These are phyloP conservation scores for Trematomus bernacchii DNA, from an alignment of 2,797 vertebrate genomes.

Conservation along the genomic window DNA sequence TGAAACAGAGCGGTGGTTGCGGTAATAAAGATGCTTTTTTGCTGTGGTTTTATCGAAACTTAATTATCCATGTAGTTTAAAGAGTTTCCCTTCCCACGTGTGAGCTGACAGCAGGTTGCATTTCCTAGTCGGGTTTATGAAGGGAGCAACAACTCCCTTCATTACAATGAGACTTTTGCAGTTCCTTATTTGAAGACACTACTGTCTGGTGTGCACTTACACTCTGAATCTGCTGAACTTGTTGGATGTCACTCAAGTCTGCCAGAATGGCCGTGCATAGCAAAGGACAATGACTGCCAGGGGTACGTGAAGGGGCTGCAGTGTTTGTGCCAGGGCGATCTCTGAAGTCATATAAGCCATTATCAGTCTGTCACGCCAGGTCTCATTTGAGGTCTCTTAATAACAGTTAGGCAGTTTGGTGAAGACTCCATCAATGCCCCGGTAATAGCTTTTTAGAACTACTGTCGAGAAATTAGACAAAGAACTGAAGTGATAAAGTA, in stretches of 20 bases:
- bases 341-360: constrained; percentile 86
- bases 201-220: constrained; percentile 81
- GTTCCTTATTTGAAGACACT: constrained; percentile 77
- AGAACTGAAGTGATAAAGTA: constrained; percentile 64
- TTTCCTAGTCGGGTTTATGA: constrained; percentile 70
- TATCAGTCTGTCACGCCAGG: constrained; percentile 85
- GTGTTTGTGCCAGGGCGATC: constrained; percentile 83
- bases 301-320: constrained; percentile 73
- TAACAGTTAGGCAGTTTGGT: constrained; percentile 82
- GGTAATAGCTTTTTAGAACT: constrained; percentile 79
- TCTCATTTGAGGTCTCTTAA: constrained; percentile 82
- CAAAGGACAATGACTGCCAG: constrained; percentile 82
- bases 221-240: constrained; percentile 81
- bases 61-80: constrained; percentile 75
- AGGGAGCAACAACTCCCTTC: constrained; percentile 75
- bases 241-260: constrained; percentile 83
- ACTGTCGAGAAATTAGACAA: constrained; percentile 71
- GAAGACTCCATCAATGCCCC: constrained; percentile 74
- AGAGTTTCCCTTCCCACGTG: constrained; percentile 67
- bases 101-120: constrained; percentile 73
- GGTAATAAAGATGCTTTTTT: constrained; percentile 65
- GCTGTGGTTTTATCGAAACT: constrained; percentile 70
- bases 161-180: constrained; percentile 67
- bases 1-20: constrained; percentile 48
- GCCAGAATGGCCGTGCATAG: constrained; percentile 78